A percentile compares a stretch with the other conserved stretches of the same genome.
Evolutionary conservation across 2,888 invertebrate species (phyloP).

Genomic region (Alentia gelatinosa): DNA sequence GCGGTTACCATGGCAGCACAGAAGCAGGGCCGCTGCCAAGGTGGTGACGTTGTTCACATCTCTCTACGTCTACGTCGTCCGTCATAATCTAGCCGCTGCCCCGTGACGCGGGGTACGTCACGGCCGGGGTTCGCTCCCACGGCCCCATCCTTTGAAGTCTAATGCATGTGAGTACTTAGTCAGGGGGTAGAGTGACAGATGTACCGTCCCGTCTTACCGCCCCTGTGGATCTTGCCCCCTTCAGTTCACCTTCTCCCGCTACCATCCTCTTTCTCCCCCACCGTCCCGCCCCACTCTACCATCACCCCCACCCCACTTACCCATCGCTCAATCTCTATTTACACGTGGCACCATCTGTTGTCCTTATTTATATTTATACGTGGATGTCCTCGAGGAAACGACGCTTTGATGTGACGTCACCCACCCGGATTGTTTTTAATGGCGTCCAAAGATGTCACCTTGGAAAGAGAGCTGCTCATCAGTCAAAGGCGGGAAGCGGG

Average conservation of each 20-base stretch:
- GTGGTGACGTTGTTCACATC: no score
- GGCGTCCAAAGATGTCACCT: not conserved
- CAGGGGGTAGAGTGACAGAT: not conserved
- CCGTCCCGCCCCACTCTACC: no score
- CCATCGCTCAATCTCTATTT: not conserved
- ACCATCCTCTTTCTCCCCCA: no score
- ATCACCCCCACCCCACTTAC: not conserved
- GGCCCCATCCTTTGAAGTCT: not conserved
- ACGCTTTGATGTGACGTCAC: conserved; percentile 36
- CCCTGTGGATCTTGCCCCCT: not conserved
- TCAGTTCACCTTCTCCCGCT: no score
- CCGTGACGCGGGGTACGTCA: not conserved
- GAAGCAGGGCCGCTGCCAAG: no score
- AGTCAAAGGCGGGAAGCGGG: not conserved
- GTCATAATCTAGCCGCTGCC: not conserved
- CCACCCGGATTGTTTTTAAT: not conserved
- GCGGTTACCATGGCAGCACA: no score
- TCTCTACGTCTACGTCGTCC: not conserved
- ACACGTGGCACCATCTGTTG: not conserved
- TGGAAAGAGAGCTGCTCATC: not conserved
- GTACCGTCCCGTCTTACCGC: not conserved
- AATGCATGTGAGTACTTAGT: not conserved
- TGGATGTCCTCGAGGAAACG: not conserved
- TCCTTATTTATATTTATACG: not conserved
- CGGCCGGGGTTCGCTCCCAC: not conserved